These are phyloP conservation scores for Crossaster papposus DNA, from an alignment of 53 echinoderm and acorn worm genomes.

Conservation along the genomic window DNA sequence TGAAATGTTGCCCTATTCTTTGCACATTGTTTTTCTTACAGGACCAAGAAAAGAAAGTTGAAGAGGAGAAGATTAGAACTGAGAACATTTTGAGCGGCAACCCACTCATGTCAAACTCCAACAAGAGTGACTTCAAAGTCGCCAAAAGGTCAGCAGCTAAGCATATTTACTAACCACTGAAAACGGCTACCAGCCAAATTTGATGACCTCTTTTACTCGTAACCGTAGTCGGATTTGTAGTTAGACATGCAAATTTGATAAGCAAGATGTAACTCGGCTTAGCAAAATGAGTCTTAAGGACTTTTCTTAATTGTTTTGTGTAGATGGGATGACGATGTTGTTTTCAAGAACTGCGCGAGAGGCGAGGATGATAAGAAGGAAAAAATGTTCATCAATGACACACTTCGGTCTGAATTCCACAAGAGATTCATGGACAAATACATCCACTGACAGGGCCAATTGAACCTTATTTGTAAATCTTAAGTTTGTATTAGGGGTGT, in stretches of 20 bases:
- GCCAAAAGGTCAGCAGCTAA: constrained; percentile 72
- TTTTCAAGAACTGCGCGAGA: constrained; percentile 99
- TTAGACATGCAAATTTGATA: no score
- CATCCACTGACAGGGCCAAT: constrained; percentile 71
- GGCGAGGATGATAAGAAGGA: constrained; percentile 99
- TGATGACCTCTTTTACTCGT: no score
- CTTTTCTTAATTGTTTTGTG: background rate
- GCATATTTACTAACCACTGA: no score
- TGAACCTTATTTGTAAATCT: background rate
- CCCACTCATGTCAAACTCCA: constrained; percentile 77
- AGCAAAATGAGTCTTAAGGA: background rate
- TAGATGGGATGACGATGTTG: constrained; percentile 99
- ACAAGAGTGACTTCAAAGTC: constrained; percentile 91
- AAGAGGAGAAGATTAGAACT: constrained; percentile 95
- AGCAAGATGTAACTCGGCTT: no score
- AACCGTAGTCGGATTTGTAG: no score
- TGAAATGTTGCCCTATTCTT: no score
- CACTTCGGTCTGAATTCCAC: constrained; percentile 98
- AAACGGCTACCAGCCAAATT: no score
- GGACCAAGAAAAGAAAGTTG: constrained; percentile 97
- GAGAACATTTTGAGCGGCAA: constrained; percentile 97
- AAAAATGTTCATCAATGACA: constrained; percentile 96
- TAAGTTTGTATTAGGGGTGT: background rate
- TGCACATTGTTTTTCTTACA: no score
- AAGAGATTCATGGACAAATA: constrained; percentile 95